Conservation (phyloP, 2,113 vertebrate species). For the Lagopus muta region DNA sequence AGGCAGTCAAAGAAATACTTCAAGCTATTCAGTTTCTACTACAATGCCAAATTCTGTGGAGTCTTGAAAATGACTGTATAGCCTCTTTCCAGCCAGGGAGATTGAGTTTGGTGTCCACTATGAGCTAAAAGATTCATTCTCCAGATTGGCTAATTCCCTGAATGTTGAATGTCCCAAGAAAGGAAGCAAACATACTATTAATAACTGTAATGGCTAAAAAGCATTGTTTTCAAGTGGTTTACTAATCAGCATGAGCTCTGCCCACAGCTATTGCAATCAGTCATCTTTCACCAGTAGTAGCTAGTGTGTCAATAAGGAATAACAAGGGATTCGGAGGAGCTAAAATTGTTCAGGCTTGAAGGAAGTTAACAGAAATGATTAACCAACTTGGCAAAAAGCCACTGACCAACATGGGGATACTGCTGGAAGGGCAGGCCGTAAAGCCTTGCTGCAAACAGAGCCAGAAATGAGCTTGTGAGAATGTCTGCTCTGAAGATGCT, state of each 20-base stretch:
- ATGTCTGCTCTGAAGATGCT: not conserved
- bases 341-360: not conserved
- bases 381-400: not conserved
- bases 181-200: slow-evolving; percentile 2
- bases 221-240: slow-evolving; percentile 8
- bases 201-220: slow-evolving; percentile 14
- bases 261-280: slow-evolving; percentile 1
- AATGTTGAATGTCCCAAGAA: not conserved
- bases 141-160: not conserved
- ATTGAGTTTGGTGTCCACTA: not conserved
- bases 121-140: not conserved
- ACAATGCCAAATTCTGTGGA: not conserved
- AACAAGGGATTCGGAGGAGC: not conserved
- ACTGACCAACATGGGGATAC: not conserved
- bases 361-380: not conserved
- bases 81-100: not conserved
- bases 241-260: not conserved
- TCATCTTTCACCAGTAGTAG: not conserved
- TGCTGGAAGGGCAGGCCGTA: not conserved
- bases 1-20: not conserved
- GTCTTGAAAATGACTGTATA: accelerated
- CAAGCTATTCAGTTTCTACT: not conserved
- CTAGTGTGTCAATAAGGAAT: not conserved
- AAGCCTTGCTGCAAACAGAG: not conserved
- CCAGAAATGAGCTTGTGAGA: not conserved